phyloP scores from a whole-genome alignment of 2,888 invertebrate species.

The Cerceris ruficornis region DNA sequence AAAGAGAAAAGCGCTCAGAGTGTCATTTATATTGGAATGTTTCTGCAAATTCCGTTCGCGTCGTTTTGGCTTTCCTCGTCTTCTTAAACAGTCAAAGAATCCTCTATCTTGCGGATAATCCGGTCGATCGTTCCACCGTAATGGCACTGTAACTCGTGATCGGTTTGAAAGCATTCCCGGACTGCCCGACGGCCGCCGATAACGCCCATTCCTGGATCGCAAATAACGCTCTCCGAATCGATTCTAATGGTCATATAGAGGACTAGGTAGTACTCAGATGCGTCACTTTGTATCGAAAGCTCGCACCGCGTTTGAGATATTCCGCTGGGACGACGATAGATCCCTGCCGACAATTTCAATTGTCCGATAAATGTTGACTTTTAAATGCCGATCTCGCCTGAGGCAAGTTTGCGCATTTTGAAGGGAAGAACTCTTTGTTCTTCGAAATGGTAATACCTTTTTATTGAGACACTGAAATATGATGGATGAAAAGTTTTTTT shows the following conservation, averaged over 20 bases:
- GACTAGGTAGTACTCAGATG: constrained; percentile 10
- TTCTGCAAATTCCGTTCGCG: too few relatives aligned
- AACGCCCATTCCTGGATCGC: constrained; percentile 34
- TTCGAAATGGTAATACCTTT: too few relatives aligned
- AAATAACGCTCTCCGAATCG: constrained; percentile 39
- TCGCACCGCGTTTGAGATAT: constrained; percentile 2
- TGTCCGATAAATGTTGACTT: not conserved
- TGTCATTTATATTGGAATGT: too few relatives aligned
- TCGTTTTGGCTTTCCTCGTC: not conserved
- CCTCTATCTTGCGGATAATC: constrained; percentile 23
- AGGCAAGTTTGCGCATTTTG: too few relatives aligned
- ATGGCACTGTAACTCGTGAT: constrained; percentile 15
- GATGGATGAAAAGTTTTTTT: too few relatives aligned
- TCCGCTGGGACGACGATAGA: not conserved
- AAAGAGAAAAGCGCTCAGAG: too few relatives aligned
- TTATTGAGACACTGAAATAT: too few relatives aligned
- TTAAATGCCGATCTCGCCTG: too few relatives aligned
- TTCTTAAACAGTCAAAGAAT: not conserved
- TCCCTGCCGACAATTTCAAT: not conserved
- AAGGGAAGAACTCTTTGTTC: too few relatives aligned
- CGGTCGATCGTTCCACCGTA: constrained; percentile 3
- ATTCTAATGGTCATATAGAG: constrained; percentile 37
- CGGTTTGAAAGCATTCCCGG: constrained; percentile 12
- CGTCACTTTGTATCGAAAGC: constrained; percentile 16
- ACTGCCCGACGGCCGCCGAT: constrained; percentile 10